phyloP scores from a whole-genome alignment of 2,888 invertebrate genomes.

The Pseudococcus jackbeardsleyi region DNA sequence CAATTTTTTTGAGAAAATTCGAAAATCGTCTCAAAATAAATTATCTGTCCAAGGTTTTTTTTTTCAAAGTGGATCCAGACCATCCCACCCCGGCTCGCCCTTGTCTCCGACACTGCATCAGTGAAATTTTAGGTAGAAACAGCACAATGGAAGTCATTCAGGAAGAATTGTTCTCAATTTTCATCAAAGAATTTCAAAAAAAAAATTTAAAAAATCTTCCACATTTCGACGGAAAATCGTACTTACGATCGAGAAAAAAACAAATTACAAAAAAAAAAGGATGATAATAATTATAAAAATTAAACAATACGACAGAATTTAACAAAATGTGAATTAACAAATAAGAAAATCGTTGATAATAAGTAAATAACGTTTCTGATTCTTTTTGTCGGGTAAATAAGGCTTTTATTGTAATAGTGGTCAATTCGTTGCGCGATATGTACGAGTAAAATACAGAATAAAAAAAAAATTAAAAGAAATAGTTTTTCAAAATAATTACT shows the following conservation, averaged over 20 bases:
- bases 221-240: slow-evolving; percentile 4
- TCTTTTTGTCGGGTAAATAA: background rate
- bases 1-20: no score
- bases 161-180: slow-evolving; percentile 29
- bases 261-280: background rate
- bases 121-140: no score
- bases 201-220: slow-evolving; percentile 7
- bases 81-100: no score
- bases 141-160: background rate
- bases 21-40: no score
- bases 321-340: slow-evolving; percentile 1
- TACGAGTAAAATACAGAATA: background rate
- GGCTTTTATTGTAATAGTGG: background rate
- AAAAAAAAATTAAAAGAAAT: background rate
- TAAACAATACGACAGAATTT: background rate
- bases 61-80: no score
- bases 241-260: background rate
- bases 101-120: no score
- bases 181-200: background rate
- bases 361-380: background rate
- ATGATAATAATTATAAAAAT: background rate
- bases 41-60: no score
- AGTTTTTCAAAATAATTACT: no score
- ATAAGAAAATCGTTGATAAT: background rate
- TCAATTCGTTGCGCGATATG: slow-evolving; percentile 1